phyloP scores from a whole-genome alignment of 2,113 vertebrate species.

The Myrmophylax atrothorax region DNA sequence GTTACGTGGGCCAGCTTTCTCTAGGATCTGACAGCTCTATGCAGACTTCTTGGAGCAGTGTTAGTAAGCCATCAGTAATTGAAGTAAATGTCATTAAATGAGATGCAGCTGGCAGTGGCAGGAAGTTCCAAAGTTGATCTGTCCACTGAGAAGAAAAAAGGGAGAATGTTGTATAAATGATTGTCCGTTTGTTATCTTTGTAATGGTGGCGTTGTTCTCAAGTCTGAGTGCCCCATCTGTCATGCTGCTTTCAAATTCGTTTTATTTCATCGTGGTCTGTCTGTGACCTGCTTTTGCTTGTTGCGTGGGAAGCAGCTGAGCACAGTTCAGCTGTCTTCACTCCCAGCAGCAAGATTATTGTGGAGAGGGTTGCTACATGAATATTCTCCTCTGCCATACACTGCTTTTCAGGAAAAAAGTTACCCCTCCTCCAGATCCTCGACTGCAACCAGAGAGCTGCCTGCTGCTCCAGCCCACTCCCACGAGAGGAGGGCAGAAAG shows the following conservation, averaged over 20 bases:
- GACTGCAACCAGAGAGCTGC: constrained; percentile 91
- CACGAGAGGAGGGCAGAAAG: constrained; percentile 85
- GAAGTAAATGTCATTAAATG: neutral
- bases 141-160: neutral
- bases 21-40: neutral
- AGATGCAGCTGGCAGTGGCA: neutral
- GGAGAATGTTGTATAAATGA: neutral
- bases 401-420: constrained; percentile 61
- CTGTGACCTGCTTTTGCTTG: neutral
- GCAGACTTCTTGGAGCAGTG: neutral
- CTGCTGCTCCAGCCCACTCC: constrained; percentile 88
- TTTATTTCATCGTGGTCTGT: neutral
- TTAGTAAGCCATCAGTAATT: neutral
- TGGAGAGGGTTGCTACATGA: neutral
- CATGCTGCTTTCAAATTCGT: neutral
- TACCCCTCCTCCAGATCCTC: constrained; percentile 81
- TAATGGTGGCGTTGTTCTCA: neutral
- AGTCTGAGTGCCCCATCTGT: neutral
- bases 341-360: neutral
- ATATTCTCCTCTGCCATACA: neutral
- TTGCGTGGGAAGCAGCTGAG: neutral
- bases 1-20: fast-evolving
- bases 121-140: neutral
- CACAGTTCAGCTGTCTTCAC: neutral
- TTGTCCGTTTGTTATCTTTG: neutral